Base-by-base conservation (phyloP, 2,113 vertebrate species). In the Oreotrochilus melanogaster region DNA sequence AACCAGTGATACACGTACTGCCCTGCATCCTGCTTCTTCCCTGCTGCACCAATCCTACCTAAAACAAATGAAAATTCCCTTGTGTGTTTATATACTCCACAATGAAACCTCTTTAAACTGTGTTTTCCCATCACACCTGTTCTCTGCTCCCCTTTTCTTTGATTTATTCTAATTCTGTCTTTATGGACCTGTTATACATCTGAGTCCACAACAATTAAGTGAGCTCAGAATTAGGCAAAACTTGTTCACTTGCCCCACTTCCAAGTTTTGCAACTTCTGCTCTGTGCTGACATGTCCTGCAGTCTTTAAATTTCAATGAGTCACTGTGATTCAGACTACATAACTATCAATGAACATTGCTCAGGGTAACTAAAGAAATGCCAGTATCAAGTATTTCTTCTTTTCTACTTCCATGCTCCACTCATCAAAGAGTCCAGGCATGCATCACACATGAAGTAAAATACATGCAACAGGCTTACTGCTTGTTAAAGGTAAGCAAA, bases 201-300 rank as follows among this genome's bases (percentile, higher is more conserved):
- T 72, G 42, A 82, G 50, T 24, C 50, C 42, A 47, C 43, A 27
- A n/a, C 10, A 9, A 31, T 0, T 7, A 13, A 47, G 21, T 0
- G 1, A 95, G 43, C 70, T 83, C 78, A 67, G 51, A 82, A 93
- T 51, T 58, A 70, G 50, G 61, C 48, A 91, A 71, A 94, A 86
- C 86, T 88, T 62, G 67, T 89, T 94, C 51, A 81, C 70, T 81
- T 86, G 47, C 16, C 31, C 24, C 43, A 58, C 31, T 89, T 27
- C 28, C 7, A 56, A 64, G 54, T 91, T 97, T 54, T 94, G 83
- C 64, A 90, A 64, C 60, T 80, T 57, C 51, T 80, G 31, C 27
- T 88, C 70, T 61, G 88, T 50, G 64, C 91, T 87, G 86, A 92
- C 86, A 78, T 15, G 82, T 64, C 58, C 62, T 25, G 22, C 35